phyloP scores from a whole-genome alignment of 2,797 vertebrate genomes.

The Oreortyx pictus region DNA sequence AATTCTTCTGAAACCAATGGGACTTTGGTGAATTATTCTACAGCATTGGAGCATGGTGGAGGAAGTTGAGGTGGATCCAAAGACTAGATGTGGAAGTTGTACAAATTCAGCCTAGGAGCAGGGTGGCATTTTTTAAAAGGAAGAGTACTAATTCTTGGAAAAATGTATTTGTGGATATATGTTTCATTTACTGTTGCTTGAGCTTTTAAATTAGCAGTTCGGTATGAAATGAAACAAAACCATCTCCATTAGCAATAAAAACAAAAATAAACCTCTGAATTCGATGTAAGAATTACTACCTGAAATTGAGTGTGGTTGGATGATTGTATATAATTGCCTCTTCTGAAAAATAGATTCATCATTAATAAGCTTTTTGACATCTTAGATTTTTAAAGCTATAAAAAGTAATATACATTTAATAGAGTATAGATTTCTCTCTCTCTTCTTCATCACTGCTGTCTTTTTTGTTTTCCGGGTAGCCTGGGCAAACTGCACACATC shows the following conservation, averaged over 20 bases:
- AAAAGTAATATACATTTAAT: background rate
- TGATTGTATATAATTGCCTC: background rate
- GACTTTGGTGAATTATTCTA: background rate
- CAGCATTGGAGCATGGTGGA: background rate
- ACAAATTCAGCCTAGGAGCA: background rate
- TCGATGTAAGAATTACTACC: background rate
- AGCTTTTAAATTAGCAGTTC: background rate
- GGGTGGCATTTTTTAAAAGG: background rate
- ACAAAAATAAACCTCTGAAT: background rate
- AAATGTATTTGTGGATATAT: background rate
- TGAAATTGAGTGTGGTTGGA: background rate
- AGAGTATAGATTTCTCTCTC: background rate
- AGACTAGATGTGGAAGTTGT: background rate
- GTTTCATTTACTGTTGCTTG: background rate
- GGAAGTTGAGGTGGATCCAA: background rate
- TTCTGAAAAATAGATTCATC: background rate
- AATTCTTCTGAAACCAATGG: background rate
- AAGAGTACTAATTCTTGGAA: background rate
- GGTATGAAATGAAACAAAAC: background rate
- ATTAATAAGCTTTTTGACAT: constrained; percentile 5
- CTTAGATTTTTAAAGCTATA: background rate
- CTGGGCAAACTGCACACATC: constrained; percentile 10
- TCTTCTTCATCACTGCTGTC: background rate
- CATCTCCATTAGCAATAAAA: background rate
- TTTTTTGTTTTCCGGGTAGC: constrained; percentile 4